Conservation (phyloP, 1,140 invertebrate species). For the Asobara japonica region DNA sequence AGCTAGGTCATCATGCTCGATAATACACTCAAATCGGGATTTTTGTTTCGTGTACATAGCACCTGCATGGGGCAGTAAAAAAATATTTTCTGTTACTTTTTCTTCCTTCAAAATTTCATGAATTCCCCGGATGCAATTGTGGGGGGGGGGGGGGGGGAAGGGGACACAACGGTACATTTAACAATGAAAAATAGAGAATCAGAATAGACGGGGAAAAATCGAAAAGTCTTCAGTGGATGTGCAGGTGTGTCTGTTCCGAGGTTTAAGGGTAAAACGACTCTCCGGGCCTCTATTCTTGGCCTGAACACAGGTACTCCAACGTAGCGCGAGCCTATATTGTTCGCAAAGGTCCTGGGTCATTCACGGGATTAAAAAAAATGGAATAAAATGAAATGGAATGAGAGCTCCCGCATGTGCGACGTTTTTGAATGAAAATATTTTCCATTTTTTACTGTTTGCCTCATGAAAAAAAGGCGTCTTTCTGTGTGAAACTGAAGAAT, state of each 20-base stretch:
- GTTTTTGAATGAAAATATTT: conserved; percentile 10
- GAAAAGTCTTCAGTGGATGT: conserved; percentile 21
- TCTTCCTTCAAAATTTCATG: not conserved
- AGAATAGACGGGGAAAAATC: conserved; percentile 23
- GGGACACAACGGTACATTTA: not conserved
- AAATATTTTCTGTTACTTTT: too few relatives aligned
- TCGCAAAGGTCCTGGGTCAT: not conserved
- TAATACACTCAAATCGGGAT: too few relatives aligned
- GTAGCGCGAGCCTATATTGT: not conserved
- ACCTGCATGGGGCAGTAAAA: too few relatives aligned
- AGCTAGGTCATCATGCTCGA: too few relatives aligned
- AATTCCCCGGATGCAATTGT: not conserved
- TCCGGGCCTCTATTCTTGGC: not conserved
- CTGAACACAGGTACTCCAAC: not conserved
- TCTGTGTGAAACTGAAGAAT: too few relatives aligned
- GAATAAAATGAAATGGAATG: not conserved
- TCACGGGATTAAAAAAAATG: not conserved
- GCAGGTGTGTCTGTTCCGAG: conserved; percentile 22
- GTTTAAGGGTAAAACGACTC: conserved; percentile 14
- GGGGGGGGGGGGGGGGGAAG: not conserved
- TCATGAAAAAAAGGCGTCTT: not conserved
- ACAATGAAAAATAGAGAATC: conserved; percentile 11
- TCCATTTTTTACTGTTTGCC: not conserved
- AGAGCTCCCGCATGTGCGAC: not conserved
- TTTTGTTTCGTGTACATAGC: too few relatives aligned